phyloP scores from a whole-genome alignment of 2,888 invertebrate species.

The Theodoxus fluviatilis region DNA sequence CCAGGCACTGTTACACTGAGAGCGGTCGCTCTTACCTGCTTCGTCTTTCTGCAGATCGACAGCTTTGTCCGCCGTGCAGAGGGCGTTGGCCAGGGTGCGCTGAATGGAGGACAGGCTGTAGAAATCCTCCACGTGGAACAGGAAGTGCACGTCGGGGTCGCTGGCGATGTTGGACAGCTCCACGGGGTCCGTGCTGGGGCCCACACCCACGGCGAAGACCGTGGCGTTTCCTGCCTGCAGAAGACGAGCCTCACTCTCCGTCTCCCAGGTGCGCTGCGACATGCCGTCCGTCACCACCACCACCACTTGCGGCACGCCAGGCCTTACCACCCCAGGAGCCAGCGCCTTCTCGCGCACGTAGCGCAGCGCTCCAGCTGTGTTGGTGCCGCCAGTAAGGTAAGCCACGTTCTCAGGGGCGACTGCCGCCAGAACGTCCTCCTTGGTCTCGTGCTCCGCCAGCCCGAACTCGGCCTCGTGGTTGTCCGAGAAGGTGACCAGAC shows the following conservation, averaged over 20 bases:
- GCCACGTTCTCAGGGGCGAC: conserved; percentile 33
- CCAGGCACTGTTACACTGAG: too few relatives aligned
- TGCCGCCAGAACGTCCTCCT: conserved; percentile 34
- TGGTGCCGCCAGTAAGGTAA: conserved; percentile 37
- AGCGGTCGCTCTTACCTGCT: too few relatives aligned
- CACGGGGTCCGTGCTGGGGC: conserved; percentile 47
- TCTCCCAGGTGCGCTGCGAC: conserved; percentile 31
- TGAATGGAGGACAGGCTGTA: too few relatives aligned
- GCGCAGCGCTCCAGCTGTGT: conserved; percentile 36
- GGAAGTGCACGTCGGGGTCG: conserved; percentile 50
- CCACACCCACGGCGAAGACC: conserved; percentile 59
- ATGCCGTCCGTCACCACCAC: conserved; percentile 39
- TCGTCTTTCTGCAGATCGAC: too few relatives aligned
- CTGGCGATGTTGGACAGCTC: conserved; percentile 57
- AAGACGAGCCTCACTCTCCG: conserved; percentile 31
- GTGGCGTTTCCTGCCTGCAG: conserved; percentile 46
- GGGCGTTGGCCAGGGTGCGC: too few relatives aligned
- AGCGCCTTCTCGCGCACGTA: too few relatives aligned
- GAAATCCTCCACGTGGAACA: conserved; percentile 60
- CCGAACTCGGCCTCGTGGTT: conserved; percentile 33
- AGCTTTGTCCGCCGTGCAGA: too few relatives aligned
- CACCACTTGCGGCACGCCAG: conserved; percentile 35
- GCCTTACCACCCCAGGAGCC: conserved; percentile 23
- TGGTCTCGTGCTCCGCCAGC: conserved; percentile 34
- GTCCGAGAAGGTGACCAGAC: conserved; percentile 49